Evolutionary conservation across 2,888 invertebrate species (phyloP).

Genomic region (Agonopterix arenella): DNA sequence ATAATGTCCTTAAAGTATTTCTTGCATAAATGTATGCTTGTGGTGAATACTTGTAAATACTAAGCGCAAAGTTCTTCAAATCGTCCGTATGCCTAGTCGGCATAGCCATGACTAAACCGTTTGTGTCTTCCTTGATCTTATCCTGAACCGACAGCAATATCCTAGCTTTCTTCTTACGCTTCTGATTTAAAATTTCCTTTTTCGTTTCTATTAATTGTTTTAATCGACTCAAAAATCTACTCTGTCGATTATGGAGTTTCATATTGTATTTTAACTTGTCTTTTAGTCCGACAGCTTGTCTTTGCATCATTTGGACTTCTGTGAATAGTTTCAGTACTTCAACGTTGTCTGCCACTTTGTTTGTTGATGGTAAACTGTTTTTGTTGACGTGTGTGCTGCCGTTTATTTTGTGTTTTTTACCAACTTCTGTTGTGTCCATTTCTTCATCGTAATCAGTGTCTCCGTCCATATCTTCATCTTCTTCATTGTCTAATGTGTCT

Average conservation of each 20-base stretch:
- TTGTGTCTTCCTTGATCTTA: conserved; percentile 62
- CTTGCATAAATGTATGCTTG: conserved; percentile 66
- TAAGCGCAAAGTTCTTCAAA: conserved; percentile 62
- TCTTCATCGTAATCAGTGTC: conserved; percentile 30
- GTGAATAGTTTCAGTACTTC: conserved; percentile 57
- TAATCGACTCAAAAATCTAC: conserved; percentile 41
- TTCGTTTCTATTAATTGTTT: conserved; percentile 57
- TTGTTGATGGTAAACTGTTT: conserved; percentile 9
- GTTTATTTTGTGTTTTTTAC: conserved; percentile 10
- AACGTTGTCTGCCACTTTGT: conserved; percentile 22
- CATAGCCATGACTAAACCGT: conserved; percentile 63
- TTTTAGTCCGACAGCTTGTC: conserved; percentile 45
- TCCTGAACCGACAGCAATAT: conserved; percentile 60
- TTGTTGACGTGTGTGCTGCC: conserved; percentile 1
- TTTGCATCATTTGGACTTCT: conserved; percentile 61
- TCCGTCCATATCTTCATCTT: conserved; percentile 39
- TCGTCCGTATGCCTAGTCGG: conserved; percentile 64
- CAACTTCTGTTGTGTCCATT: neutral
- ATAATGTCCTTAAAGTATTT: conserved; percentile 59
- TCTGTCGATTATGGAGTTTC: conserved; percentile 53
- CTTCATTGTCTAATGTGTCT: conserved; percentile 54
- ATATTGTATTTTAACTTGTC: conserved; percentile 56
- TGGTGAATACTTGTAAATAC: conserved; percentile 66
- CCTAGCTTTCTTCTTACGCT: conserved; percentile 60
- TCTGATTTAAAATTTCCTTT: conserved; percentile 51